These are phyloP conservation scores for Drosophila ogumai DNA, from an alignment of 1,140 invertebrate genomes.

Conservation along the genomic window DNA sequence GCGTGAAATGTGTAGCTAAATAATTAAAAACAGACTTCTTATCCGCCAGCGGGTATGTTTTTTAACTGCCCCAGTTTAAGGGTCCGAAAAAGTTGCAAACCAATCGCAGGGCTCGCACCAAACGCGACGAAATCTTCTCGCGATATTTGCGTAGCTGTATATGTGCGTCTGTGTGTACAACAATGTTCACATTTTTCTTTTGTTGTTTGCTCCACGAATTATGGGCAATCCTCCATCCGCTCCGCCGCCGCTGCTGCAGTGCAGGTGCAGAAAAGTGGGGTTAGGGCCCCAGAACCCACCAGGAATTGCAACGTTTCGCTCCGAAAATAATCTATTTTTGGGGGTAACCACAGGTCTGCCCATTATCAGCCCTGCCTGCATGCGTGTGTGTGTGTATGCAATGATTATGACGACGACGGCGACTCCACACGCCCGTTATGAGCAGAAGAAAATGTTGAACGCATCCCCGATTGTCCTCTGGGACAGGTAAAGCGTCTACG, in stretches of 20 bases:
- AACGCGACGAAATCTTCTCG: conserved; percentile 54
- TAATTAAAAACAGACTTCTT: conserved; percentile 47
- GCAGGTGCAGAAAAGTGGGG: conserved; percentile 80
- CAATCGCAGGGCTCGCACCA: conserved; percentile 24
- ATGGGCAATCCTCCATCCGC: conserved; percentile 56
- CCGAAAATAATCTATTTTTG: conserved; percentile 49
- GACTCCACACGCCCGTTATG: conserved; percentile 37
- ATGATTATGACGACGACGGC: conserved; percentile 37
- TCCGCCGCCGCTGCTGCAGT: conserved; percentile 31
- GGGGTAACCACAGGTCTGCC: conserved; percentile 38
- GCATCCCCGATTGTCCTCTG: conserved; percentile 40
- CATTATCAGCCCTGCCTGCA: conserved; percentile 23
- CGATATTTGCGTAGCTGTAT: conserved; percentile 65
- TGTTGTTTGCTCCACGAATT: conserved; percentile 80
- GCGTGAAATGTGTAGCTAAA: conserved; percentile 65
- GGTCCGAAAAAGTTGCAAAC: conserved; percentile 30
- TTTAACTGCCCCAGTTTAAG: neutral
- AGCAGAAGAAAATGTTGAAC: conserved; percentile 22
- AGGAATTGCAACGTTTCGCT: conserved; percentile 42
- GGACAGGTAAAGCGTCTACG: conserved; percentile 64
- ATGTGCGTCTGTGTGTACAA: conserved; percentile 65
- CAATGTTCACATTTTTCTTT: conserved; percentile 81
- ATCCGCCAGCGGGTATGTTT: conserved; percentile 23
- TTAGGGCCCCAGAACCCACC: conserved; percentile 53
- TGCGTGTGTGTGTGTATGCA: conserved; percentile 38